Evolutionary conservation across 2,113 vertebrate genomes (phyloP), one percentile per base, ranked within the genome.

Genomic region (Macroglossus sobrinus): DNA sequence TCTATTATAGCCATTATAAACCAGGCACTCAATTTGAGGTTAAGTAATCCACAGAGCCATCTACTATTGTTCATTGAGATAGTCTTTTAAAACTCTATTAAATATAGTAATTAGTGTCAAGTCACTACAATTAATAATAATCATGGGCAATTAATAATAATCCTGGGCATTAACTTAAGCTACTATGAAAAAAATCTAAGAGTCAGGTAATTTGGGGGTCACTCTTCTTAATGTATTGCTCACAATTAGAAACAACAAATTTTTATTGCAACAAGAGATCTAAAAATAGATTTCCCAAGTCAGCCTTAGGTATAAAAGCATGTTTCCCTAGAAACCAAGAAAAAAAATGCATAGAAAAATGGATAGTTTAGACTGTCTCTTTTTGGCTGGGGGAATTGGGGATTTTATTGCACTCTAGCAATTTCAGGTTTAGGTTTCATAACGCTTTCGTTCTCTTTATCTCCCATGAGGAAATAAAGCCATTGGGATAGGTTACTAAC

Each of bases 311-410:
- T 95, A 94, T 93, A 92, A 97, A 95, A 97, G 86, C 86, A 91
- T 97, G 97, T 97, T 97, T 98, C 97, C 96, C 96, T 98, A 97
- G 97, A 97, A 97, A 98, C 97, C 71, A 90, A 68, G 35, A 1
- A 11, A 59, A 38, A 45, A 84, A 87, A 89, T 33, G 40, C 74
- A 50, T 38, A 64, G 66, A 94, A 96, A 94, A 80, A 96, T 47
- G 47, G 59, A 93, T 90, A 64, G 35, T 63, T 89, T 69, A 64
- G 92, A 96, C 63, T 33, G 24, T 61, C 75, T 95, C 85, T 93
- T 95, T 93, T 93, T 3, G 40, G 94, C 86, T 95, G 47, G 45
- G 97, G 97, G 91, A 94, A 40, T 81, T 96, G 86, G 97, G 97
- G 89, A 59, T 89, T 97, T 94, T 93, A 86, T 61, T 96, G 93